These are phyloP conservation scores for Drosophila infuscata DNA, from an alignment of 2,888 invertebrate species.

Conservation along the genomic window DNA sequence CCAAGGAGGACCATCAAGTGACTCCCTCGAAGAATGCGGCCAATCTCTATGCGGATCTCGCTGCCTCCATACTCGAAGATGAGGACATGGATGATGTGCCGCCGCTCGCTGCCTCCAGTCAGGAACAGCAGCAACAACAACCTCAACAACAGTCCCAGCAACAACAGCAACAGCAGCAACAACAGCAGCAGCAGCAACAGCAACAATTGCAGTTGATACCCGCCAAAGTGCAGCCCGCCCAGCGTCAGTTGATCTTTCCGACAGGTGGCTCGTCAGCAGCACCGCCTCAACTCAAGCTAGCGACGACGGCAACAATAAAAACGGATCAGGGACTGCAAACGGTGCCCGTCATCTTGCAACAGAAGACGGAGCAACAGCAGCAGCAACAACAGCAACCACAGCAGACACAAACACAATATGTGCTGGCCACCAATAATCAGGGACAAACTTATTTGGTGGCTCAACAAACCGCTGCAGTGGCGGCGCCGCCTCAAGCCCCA, in stretches of 20 bases:
- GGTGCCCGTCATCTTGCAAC: constrained; percentile 83
- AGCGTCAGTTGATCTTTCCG: constrained; percentile 83
- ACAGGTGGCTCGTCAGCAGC: constrained; percentile 24
- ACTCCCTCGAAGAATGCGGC: constrained; percentile 91
- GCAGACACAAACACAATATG: constrained; percentile 82
- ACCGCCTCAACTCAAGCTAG: constrained; percentile 68
- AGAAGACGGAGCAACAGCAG: constrained; percentile 64
- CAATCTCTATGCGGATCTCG: constrained; percentile 93
- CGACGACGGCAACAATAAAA: constrained; percentile 85
- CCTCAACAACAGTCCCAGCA: constrained; percentile 59
- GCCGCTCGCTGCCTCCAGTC: constrained; percentile 59
- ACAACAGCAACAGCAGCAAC: constrained; percentile 68
- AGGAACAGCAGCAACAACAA: constrained; percentile 62
- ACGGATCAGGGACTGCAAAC: constrained; percentile 84
- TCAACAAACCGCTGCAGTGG: constrained; percentile 86
- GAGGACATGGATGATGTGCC: constrained; percentile 87
- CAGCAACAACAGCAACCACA: constrained; percentile 75
- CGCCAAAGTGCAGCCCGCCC: constrained; percentile 74
- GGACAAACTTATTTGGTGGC: constrained; percentile 89
- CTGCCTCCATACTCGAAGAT: constrained; percentile 93
- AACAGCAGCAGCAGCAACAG: constrained; percentile 53
- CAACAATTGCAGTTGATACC: constrained; percentile 82
- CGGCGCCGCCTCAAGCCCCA: constrained; percentile 86
- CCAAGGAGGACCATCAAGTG: constrained; percentile 73
- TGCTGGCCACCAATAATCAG: constrained; percentile 85